phyloP scores from a whole-genome alignment of 1,140 invertebrate species.

The Druon quercuslanigerum region DNA sequence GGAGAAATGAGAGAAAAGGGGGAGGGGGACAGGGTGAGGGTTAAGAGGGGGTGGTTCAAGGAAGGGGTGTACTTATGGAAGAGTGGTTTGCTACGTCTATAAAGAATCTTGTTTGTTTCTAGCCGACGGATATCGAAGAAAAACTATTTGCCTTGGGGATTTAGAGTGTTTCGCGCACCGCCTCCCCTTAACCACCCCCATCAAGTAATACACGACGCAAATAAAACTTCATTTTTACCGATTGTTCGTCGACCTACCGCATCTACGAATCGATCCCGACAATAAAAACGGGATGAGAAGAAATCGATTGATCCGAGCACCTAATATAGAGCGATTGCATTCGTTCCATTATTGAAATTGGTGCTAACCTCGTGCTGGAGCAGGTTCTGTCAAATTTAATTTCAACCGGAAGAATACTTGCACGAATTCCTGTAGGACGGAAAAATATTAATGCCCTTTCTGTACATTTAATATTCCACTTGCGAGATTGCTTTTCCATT shows the following conservation, averaged over 20 bases:
- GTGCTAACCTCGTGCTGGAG: constrained; percentile 31
- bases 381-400: constrained; percentile 30
- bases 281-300: constrained; percentile 31
- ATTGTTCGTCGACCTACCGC: constrained; percentile 40
- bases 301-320: constrained; percentile 13
- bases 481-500: constrained; percentile 28
- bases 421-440: constrained; percentile 8
- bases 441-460: constrained; percentile 25
- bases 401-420: constrained; percentile 30
- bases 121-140: constrained; percentile 68
- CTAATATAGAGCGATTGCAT: constrained; percentile 9
- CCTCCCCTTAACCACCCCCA: not conserved
- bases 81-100: constrained; percentile 69
- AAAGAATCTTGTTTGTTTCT: constrained; percentile 74
- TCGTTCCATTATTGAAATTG: constrained; percentile 31
- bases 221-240: constrained; percentile 61
- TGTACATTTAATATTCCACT: constrained; percentile 34
- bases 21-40: constrained; percentile 32
- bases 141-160: constrained; percentile 70
- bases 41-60: constrained; percentile 42
- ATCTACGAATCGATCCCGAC: not conserved
- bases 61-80: constrained; percentile 66
- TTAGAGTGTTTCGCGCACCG: constrained; percentile 58
- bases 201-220: constrained; percentile 56
- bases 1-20: constrained; percentile 46